Evolutionary conservation across 2,888 invertebrate genomes (phyloP).

Genomic region (Helleia helle): DNA sequence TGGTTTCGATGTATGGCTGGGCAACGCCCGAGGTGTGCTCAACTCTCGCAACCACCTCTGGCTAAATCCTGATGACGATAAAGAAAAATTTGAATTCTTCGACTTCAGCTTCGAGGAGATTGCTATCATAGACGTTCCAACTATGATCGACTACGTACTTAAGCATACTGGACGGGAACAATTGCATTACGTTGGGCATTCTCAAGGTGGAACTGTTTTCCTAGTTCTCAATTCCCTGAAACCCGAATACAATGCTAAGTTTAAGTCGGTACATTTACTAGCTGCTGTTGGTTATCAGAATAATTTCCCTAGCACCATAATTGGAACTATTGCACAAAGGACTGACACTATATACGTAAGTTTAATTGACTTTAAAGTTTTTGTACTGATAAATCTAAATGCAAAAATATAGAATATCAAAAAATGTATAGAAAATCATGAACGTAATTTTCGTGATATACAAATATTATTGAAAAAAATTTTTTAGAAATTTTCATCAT

Average conservation of each 20-base stretch:
- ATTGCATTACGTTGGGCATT: slow-evolving; percentile 85
- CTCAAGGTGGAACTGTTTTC: slow-evolving; percentile 76
- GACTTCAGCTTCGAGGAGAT: slow-evolving; percentile 87
- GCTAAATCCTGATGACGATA: slow-evolving; percentile 34
- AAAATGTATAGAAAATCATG: too few relatives aligned
- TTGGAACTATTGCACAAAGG: slow-evolving; percentile 23
- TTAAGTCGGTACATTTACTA: slow-evolving; percentile 62
- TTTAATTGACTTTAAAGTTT: too few relatives aligned
- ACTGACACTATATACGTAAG: slow-evolving; percentile 43
- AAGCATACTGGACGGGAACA: slow-evolving; percentile 66
- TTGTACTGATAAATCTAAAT: too few relatives aligned
- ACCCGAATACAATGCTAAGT: slow-evolving; percentile 77
- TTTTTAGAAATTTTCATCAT: neutral
- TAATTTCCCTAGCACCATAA: slow-evolving; percentile 30
- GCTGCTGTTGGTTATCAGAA: slow-evolving; percentile 43
- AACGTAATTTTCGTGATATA: too few relatives aligned
- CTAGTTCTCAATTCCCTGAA: slow-evolving; percentile 75
- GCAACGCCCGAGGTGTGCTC: slow-evolving; percentile 82
- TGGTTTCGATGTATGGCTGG: slow-evolving; percentile 84
- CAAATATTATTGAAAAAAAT: too few relatives aligned
- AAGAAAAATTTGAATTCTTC: slow-evolving; percentile 65
- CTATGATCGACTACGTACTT: slow-evolving; percentile 81
- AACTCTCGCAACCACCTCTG: slow-evolving; percentile 72
- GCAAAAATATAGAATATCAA: too few relatives aligned
- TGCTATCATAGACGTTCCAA: slow-evolving; percentile 82